These are phyloP conservation scores for Canis aureus DNA, from an alignment of 2,113 vertebrate species.

Conservation along the genomic window DNA sequence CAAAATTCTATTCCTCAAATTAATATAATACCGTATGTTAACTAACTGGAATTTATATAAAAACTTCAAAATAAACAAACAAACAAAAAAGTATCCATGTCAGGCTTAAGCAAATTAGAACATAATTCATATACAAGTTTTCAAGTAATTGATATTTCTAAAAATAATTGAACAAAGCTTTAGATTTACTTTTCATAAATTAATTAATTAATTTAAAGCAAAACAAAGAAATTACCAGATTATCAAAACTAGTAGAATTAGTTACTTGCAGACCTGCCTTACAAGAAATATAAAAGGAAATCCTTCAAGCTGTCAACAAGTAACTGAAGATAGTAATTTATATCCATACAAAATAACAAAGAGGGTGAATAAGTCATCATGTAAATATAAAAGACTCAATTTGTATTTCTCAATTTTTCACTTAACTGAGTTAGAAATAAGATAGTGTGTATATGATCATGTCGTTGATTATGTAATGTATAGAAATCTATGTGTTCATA, in stretches of 20 bases:
- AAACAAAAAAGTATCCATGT: neutral
- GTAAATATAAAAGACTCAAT: neutral
- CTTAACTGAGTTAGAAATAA: neutral
- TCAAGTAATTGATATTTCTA: slow-evolving; percentile 35
- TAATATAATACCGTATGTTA: neutral
- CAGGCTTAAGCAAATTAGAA: slow-evolving; percentile 20
- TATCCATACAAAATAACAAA: neutral
- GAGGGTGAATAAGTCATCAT: neutral
- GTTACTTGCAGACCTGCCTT: neutral
- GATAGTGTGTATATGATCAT: neutral
- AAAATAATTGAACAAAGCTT: slow-evolving; percentile 67
- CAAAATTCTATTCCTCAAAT: neutral
- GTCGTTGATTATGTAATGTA: neutral
- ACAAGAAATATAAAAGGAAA: neutral
- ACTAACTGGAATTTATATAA: no score
- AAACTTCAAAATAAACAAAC: no score
- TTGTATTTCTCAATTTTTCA: neutral
- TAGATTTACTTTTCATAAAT: slow-evolving; percentile 43
- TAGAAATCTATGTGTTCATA: neutral
- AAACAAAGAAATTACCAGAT: neutral
- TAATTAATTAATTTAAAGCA: neutral
- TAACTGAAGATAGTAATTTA: neutral
- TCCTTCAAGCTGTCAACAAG: neutral
- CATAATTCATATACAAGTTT: neutral
- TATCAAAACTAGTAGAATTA: neutral